Evolutionary conservation across 1,140 invertebrate genomes (phyloP).

Genomic region (Macrobrachium rosenbergii): DNA sequence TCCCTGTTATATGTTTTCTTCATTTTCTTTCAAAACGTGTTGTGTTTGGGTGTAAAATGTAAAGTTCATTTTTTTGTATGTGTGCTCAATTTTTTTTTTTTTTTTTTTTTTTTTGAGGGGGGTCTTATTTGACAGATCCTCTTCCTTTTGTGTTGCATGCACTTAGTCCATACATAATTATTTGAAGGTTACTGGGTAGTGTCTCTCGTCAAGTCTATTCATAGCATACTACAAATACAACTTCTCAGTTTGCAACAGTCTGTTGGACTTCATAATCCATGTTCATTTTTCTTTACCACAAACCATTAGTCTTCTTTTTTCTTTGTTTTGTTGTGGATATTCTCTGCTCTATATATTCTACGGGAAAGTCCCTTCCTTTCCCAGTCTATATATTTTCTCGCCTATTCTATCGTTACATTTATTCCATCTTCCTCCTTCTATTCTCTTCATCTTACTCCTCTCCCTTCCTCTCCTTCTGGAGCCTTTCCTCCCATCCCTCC

Average conservation of each 20-base stretch:
- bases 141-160: not conserved
- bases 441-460: conserved; percentile 10
- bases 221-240: too few species aligned
- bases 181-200: not conserved
- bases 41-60: not conserved
- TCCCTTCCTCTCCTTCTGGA: conserved; percentile 10
- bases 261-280: not conserved
- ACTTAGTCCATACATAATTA: not conserved
- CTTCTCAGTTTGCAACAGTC: not conserved
- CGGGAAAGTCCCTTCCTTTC: not conserved
- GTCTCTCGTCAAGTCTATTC: not conserved
- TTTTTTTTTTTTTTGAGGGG: conserved; percentile 4
- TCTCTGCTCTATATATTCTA: not conserved
- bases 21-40: not conserved
- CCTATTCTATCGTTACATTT: not conserved
- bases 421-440: not conserved
- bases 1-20: not conserved
- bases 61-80: not conserved
- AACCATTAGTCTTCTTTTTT: not conserved
- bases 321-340: not conserved
- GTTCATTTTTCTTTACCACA: not conserved
- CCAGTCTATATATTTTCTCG: not conserved
- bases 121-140: too few species aligned
- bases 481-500: not conserved
- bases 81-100: conserved; percentile 7